Evolutionary conservation across 53 echinoderm and acorn worm genomes (phyloP).

Genomic region (Mesocentrotus franciscanus): DNA sequence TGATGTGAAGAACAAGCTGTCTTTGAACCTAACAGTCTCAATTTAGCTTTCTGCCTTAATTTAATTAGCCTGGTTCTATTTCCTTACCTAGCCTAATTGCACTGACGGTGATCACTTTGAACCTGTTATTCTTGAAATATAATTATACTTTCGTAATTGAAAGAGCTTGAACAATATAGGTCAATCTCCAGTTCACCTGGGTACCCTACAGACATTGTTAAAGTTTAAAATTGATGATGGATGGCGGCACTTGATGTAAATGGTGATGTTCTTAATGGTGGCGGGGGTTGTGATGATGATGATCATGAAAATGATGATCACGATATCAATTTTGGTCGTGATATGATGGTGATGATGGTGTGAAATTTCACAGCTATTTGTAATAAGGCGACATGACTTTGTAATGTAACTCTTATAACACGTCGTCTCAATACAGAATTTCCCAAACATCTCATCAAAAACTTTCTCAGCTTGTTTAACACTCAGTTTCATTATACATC

Average conservation of each 20-base stretch:
- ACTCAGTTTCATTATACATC: too few species aligned
- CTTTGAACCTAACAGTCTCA: neutral
- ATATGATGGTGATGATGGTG: neutral
- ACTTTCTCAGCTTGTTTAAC: too few species aligned
- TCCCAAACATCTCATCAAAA: too few species aligned
- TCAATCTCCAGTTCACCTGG: constrained; percentile 14
- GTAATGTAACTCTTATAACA: too few species aligned
- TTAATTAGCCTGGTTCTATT: constrained; percentile 1
- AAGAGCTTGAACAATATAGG: constrained; percentile 23
- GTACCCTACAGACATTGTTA: neutral
- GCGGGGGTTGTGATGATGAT: neutral
- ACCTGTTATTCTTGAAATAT: constrained; percentile 51
- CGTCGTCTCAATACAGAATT: too few species aligned
- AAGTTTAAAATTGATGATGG: neutral
- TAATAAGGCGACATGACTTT: too few species aligned
- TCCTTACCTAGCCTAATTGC: constrained; percentile 32
- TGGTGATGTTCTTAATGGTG: neutral
- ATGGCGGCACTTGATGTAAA: neutral
- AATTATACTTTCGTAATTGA: constrained; percentile 32
- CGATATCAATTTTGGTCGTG: too few species aligned
- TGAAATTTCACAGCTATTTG: neutral
- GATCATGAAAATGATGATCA: neutral
- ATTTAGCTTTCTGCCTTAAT: constrained; percentile 44
- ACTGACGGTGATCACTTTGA: constrained; percentile 43
- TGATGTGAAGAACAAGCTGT: constrained; percentile 9